phyloP scores from a whole-genome alignment of 1,140 invertebrate genomes.

The Pseudomyrmex concolor region DNA sequence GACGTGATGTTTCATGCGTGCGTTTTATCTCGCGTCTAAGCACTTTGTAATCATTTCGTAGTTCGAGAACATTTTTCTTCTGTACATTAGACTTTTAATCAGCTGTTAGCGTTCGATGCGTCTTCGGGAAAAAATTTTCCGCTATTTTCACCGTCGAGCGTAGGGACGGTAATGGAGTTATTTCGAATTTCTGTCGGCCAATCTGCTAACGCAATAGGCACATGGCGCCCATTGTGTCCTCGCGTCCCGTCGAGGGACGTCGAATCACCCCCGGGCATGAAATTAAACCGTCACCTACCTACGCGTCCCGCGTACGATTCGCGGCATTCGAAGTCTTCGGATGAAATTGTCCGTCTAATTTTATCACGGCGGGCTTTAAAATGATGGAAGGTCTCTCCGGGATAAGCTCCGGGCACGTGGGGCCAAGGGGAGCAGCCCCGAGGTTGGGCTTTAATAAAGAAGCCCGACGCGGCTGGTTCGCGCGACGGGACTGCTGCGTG shows the following conservation, averaged over 20 bases:
- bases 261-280: constrained; percentile 64
- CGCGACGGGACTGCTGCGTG: constrained; percentile 47
- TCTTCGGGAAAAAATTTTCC: constrained; percentile 26
- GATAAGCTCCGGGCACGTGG: constrained; percentile 69
- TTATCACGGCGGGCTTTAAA: constrained; percentile 79
- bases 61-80: too few species aligned
- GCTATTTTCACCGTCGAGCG: background rate
- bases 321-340: constrained; percentile 65
- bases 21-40: background rate
- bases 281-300: constrained; percentile 77
- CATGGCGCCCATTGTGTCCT: constrained; percentile 49
- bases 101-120: background rate
- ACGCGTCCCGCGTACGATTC: constrained; percentile 52
- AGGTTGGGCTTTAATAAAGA: constrained; percentile 72
- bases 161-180: constrained; percentile 56
- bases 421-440: constrained; percentile 47
- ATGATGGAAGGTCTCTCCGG: constrained; percentile 81
- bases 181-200: constrained; percentile 51
- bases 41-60: too few species aligned
- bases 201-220: constrained; percentile 65
- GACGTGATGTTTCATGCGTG: background rate
- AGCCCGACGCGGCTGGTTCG: constrained; percentile 32
- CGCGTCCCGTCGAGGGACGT: constrained; percentile 48
- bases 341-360: constrained; percentile 83
- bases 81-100: background rate